Percentiles rank a stretch among this genome's conserved stretches.
Conservation (phyloP, 2,888 invertebrate genomes). For the Andrena minutula region DNA sequence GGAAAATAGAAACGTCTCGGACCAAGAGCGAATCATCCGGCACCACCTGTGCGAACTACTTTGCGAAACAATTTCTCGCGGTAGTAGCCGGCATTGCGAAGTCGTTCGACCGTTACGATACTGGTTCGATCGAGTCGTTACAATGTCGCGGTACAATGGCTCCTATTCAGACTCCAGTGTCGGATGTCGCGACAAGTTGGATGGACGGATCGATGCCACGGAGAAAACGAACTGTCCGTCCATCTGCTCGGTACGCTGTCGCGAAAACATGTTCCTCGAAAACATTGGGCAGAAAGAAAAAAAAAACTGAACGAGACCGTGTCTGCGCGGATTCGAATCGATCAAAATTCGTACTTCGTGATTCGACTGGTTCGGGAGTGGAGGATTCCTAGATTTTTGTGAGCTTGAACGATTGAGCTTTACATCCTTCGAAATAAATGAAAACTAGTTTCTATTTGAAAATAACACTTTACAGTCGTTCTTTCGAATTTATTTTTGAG, state of each 20-base stretch:
- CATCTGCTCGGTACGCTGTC: constrained; percentile 26
- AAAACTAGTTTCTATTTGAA: no score
- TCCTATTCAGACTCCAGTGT: constrained; percentile 64
- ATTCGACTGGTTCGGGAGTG: no score
- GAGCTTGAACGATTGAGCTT: no score
- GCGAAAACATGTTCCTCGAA: no score
- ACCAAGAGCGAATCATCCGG: constrained; percentile 66
- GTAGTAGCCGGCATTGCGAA: constrained; percentile 58
- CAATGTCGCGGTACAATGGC: constrained; percentile 68
- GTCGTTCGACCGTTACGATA: constrained; percentile 72
- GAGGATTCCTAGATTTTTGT: no score
- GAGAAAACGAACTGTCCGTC: constrained; percentile 10
- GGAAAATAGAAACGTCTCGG: constrained; percentile 62
- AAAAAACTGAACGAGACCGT: neutral
- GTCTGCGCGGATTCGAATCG: no score
- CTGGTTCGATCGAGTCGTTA: constrained; percentile 71
- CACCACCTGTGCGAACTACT: constrained; percentile 74
- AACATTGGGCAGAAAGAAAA: neutral
- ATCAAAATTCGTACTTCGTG: no score
- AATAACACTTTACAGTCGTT: no score
- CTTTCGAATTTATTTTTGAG: no score
- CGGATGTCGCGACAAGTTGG: constrained; percentile 64
- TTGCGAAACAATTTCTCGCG: constrained; percentile 72
- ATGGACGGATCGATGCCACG: constrained; percentile 50
- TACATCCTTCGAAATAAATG: no score